These are phyloP conservation scores for Anabas testudineus DNA, from an alignment of 2,797 vertebrate genomes.

Conservation along the genomic window DNA sequence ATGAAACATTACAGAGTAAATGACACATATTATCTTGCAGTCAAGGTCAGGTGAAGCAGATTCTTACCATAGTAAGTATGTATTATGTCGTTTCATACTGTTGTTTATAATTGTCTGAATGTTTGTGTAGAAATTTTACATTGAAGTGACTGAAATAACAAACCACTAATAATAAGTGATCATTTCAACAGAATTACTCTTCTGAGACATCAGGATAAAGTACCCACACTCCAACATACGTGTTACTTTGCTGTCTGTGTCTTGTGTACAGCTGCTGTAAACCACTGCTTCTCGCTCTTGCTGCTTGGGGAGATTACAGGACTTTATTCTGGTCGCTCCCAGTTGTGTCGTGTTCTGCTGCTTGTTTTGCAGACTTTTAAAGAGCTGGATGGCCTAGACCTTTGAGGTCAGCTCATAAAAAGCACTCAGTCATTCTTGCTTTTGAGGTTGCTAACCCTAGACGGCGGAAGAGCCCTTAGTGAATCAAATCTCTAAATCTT, in stretches of 20 bases:
- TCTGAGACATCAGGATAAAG: too few species aligned
- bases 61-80: background rate
- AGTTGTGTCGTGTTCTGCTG: background rate
- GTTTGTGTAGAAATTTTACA: background rate
- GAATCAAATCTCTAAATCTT: slow-evolving; percentile 22
- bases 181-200: too few species aligned
- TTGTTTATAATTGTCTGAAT: background rate
- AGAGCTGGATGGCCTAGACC: slow-evolving; percentile 11
- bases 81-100: background rate
- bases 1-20: background rate
- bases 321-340: slow-evolving; percentile 1
- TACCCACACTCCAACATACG: too few species aligned
- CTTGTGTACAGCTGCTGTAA: background rate
- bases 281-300: background rate
- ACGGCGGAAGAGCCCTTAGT: slow-evolving; percentile 6
- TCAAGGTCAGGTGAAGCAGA: slow-evolving; percentile 3
- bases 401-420: slow-evolving; percentile 18
- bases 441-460: slow-evolving; percentile 14
- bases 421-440: slow-evolving; percentile 11
- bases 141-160: background rate
- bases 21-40: slow-evolving; percentile 4
- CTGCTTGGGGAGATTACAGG: slow-evolving; percentile 18
- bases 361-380: slow-evolving; percentile 25
- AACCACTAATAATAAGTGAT: background rate
- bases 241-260: background rate